These are phyloP conservation scores for Geotrypetes seraphini DNA, from an alignment of 2,797 vertebrate species.

Conservation along the genomic window DNA sequence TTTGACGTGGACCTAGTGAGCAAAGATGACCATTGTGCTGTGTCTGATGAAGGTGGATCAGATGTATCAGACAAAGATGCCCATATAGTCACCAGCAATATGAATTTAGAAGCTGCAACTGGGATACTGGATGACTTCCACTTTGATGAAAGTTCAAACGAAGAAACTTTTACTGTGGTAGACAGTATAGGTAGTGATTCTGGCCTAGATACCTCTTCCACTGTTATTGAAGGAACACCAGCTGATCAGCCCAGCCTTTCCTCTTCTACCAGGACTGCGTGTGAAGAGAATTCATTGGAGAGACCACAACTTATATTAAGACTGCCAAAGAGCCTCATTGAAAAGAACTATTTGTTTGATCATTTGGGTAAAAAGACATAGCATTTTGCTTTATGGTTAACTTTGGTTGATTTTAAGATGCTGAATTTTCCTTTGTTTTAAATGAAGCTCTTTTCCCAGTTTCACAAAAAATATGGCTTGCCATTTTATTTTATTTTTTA, in stretches of 20 bases:
- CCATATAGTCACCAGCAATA: neutral
- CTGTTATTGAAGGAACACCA: conserved; percentile 18
- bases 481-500: conserved; percentile 18
- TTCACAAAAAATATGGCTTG: conserved; percentile 7
- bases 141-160: conserved; percentile 9
- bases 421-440: conserved; percentile 10
- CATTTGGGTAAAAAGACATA: conserved; percentile 27
- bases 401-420: conserved; percentile 13
- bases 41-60: conserved; percentile 15
- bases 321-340: conserved; percentile 42
- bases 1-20: conserved; percentile 14
- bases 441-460: conserved; percentile 3
- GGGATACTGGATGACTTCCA: conserved; percentile 12
- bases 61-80: conserved; percentile 11
- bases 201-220: conserved; percentile 5
- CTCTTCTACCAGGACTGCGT: conserved; percentile 24
- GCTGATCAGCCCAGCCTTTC: conserved; percentile 17
- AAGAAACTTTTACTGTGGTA: conserved; percentile 4
- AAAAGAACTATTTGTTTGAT: conserved; percentile 20
- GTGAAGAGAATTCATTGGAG: conserved; percentile 25
- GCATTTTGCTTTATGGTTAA: neutral
- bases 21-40: neutral
- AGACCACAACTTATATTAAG: conserved; percentile 26
- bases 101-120: conserved; percentile 6
- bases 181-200: conserved; percentile 3